Base-by-base conservation (phyloP, 2,113 vertebrate species). In the Pedionomus torquatus region DNA sequence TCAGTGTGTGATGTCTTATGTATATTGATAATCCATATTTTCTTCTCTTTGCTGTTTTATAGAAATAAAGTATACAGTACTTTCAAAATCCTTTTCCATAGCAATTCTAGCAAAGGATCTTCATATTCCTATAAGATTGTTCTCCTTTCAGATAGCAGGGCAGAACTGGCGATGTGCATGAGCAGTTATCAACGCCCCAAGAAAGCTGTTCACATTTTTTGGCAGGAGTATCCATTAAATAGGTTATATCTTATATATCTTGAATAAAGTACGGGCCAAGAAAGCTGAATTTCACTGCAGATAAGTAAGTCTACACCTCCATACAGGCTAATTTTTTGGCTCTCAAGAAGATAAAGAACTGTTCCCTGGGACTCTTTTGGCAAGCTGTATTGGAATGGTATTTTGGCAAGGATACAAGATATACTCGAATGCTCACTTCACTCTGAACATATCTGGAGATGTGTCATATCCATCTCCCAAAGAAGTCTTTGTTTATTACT, bases 141-240 rank as follows among this genome's bases (percentile, higher is more conserved):
- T n/a, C 35, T 87, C 48, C 46, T 79, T 80, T 85, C 60, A 74
- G 75, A 60, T 3, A 77, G 83, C n/a, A 84, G 87, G 75, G 49
- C 37, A 88, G 68, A 80, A 91, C 3, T 86, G 68, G 96, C 95
- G 84, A 95, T 58, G 77, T 83, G 43, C 64, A 69, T 61, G 70
- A 92, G 69, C 41, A 91, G 77, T 71, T 88, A 48, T 30, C 70
- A 95, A 69, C 60, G 93, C 43, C 66, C 60, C 61, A 92, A 88
- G 76, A 83, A 91, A 95, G 77, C 64, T 86, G 77, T 68, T 93
- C 83, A 83, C 71, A 82, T 61, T 71, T 86, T 96, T 89, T 89
- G 91, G 84, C 74, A 94, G 63, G 24, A 13, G 1, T 31, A 77
- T 65, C 83, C 54, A 87, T 84, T 83, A 87, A 96, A 90, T 9